Conservation (phyloP, 2,113 vertebrate genomes). For the Perca schrenkii region DNA sequence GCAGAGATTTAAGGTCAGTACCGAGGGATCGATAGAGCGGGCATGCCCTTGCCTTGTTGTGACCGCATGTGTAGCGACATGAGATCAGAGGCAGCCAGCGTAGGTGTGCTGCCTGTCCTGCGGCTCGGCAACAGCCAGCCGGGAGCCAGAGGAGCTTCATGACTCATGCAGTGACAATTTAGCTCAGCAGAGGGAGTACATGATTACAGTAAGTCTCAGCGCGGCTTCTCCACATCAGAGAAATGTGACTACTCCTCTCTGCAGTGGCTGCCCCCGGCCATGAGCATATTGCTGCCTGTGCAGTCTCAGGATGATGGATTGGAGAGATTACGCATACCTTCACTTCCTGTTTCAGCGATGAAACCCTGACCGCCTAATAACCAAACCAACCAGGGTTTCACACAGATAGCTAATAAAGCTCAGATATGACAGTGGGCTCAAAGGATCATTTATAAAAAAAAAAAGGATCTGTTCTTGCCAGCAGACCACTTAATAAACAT, state of each 20-base stretch:
- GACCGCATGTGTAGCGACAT: conserved; percentile 59
- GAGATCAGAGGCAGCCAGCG: conserved; percentile 54
- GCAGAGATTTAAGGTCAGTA: conserved; percentile 89
- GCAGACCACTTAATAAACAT: background rate
- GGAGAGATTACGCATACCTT: conserved; percentile 51
- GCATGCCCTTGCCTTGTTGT: conserved; percentile 46
- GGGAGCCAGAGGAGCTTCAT: conserved; percentile 40
- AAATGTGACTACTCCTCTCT: conserved; percentile 57
- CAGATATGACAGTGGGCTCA: conserved; percentile 22
- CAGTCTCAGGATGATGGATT: conserved; percentile 65
- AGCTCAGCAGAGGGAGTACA: conserved; percentile 76
- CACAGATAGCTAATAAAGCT: conserved; percentile 24
- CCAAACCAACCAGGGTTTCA: background rate
- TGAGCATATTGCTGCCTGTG: conserved; percentile 62
- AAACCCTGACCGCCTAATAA: conserved; percentile 48
- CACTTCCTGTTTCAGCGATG: conserved; percentile 47
- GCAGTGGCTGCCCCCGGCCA: conserved; percentile 66
- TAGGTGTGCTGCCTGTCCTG: conserved; percentile 8
- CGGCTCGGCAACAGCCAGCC: background rate
- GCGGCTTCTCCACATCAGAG: conserved; percentile 42
- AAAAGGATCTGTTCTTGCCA: background rate
- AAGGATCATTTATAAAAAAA: conserved; percentile 10
- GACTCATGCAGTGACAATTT: conserved; percentile 69
- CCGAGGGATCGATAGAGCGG: conserved; percentile 52
- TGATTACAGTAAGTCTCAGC: conserved; percentile 62